phyloP scores from a whole-genome alignment of 2,888 invertebrate genomes.

The Lingula anatina region DNA sequence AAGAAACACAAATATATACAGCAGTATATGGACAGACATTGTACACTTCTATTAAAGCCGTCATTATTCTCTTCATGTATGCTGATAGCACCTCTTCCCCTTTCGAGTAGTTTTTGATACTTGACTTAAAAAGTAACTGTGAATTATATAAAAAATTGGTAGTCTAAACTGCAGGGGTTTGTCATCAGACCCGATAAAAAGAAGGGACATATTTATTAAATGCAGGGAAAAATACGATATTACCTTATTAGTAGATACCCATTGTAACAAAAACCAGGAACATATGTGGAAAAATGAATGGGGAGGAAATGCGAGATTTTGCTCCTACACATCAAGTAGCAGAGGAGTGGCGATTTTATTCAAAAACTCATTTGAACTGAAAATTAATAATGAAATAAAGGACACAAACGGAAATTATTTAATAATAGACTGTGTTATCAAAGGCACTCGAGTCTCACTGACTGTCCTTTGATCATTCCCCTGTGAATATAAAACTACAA shows the following conservation, averaged over 20 bases:
- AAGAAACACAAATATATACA: too few species aligned
- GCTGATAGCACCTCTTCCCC: too few species aligned
- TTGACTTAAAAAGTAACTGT: too few species aligned
- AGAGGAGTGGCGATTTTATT: conserved; percentile 5
- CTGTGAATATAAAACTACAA: too few species aligned
- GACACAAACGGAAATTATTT: conserved; percentile 3
- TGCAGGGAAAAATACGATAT: conserved; percentile 2
- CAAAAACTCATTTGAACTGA: conserved; percentile 3
- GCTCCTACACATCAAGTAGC: not conserved
- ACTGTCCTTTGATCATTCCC: too few species aligned
- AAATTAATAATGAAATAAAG: conserved; percentile 1
- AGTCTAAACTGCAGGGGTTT: conserved; percentile 3
- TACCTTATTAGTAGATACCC: conserved; percentile 2
- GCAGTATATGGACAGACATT: too few species aligned
- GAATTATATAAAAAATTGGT: too few species aligned
- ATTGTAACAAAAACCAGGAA: conserved; percentile 1
- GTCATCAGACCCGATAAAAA: too few species aligned
- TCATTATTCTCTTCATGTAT: too few species aligned
- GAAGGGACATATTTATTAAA: conserved; percentile 2
- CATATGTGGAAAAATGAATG: conserved; percentile 4
- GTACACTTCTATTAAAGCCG: too few species aligned
- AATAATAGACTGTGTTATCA: not conserved
- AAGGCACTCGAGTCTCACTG: not conserved
- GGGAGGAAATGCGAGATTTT: too few species aligned
- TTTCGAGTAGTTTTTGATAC: too few species aligned